Evolutionary conservation across 2,888 invertebrate genomes (phyloP).

Genomic region (Dendrolimus pini): DNA sequence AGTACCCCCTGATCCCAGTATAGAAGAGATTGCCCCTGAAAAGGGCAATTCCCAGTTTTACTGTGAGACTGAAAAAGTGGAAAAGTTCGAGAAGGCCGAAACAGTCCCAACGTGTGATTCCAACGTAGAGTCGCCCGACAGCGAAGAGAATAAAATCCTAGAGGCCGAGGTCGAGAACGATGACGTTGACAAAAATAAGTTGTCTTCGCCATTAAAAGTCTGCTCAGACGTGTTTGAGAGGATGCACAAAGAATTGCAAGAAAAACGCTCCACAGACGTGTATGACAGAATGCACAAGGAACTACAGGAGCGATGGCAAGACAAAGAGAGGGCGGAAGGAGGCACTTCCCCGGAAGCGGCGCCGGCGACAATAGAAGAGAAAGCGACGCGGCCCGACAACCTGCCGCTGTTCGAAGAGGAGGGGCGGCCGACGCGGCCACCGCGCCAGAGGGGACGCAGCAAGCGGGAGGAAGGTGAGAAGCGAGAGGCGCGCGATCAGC

Average conservation of each 20-base stretch:
- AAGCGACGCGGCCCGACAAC: conserved; percentile 76
- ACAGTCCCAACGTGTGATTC: conserved; percentile 26
- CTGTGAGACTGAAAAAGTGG: conserved; percentile 34
- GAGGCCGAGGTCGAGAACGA: conserved; percentile 16
- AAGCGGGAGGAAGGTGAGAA: conserved; percentile 32
- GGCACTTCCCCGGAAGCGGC: conserved; percentile 21
- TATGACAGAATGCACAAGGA: conserved; percentile 63
- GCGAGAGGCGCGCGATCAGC: conserved; percentile 76
- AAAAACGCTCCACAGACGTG: conserved; percentile 43
- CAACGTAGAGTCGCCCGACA: conserved; percentile 28
- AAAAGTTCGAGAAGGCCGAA: conserved; percentile 26
- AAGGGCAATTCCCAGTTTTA: conserved; percentile 56
- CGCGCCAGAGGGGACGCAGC: conserved; percentile 65
- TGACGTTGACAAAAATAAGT: conserved; percentile 24
- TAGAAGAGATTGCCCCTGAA: conserved; percentile 39
- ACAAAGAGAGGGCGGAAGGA: conserved; percentile 43
- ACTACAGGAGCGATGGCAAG: conserved; percentile 63
- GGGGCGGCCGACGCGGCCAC: conserved; percentile 53
- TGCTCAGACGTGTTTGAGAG: conserved; percentile 58
- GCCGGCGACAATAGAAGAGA: conserved; percentile 30
- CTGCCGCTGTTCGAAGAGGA: conserved; percentile 71
- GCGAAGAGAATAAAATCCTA: conserved; percentile 26
- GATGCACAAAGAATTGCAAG: conserved; percentile 58
- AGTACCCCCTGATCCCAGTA: conserved; percentile 56
- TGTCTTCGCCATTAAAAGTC: conserved; percentile 47